A percentile compares a stretch with the other conserved stretches of the same genome.
Evolutionary conservation across 2,113 vertebrate species (phyloP).

Genomic region (Hippoglossus stenolepis): DNA sequence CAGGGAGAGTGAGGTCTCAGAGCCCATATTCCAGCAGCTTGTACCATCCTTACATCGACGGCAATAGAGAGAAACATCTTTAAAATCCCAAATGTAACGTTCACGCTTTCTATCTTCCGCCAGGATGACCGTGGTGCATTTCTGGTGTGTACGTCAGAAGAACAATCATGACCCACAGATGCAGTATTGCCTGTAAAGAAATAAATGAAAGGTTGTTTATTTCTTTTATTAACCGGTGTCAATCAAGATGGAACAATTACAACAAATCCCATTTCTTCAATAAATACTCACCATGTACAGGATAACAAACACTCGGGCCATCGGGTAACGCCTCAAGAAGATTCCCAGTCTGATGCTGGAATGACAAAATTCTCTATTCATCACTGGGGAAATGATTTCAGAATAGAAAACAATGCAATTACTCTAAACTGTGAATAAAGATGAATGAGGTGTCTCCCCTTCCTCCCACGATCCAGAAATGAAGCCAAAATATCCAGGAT

Average conservation of each 20-base stretch:
- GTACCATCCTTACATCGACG: slow-evolving; percentile 41
- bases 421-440: neutral
- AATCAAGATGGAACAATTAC: neutral
- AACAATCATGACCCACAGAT: slow-evolving; percentile 99
- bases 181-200: slow-evolving; percentile 88
- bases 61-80: slow-evolving; percentile 29
- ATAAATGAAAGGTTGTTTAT: neutral
- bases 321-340: slow-evolving; percentile 95
- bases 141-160: slow-evolving; percentile 97
- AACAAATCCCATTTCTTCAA: neutral
- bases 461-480: too few species aligned
- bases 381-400: neutral
- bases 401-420: neutral
- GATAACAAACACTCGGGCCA: slow-evolving; percentile 95
- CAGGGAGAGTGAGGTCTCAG: slow-evolving; percentile 50
- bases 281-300: slow-evolving; percentile 93
- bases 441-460: neutral
- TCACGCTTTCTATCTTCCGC: slow-evolving; percentile 79
- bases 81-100: slow-evolving; percentile 4
- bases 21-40: slow-evolving; percentile 69
- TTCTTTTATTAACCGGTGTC: neutral
- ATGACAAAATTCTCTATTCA: slow-evolving; percentile 9
- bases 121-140: slow-evolving; percentile 89
- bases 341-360: slow-evolving; percentile 95
- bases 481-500: too few species aligned